phyloP scores from a whole-genome alignment of 2,113 vertebrate species.

The Donacobius atricapilla region DNA sequence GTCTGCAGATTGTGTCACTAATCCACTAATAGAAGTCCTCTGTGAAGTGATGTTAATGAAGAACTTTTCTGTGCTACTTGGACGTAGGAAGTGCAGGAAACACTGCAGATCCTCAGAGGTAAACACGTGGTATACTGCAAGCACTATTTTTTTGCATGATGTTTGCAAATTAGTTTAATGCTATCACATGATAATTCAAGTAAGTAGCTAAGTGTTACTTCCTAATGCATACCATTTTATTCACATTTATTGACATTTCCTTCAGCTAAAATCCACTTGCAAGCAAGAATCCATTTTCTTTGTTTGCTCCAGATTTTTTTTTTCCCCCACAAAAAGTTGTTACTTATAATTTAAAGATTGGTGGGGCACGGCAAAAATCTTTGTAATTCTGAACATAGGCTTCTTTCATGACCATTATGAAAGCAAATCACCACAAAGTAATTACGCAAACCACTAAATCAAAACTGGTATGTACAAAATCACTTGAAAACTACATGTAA shows the following conservation, averaged over 20 bases:
- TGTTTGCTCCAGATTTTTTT: not conserved
- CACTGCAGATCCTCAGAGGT: not conserved
- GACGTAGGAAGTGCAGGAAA: not conserved
- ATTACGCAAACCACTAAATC: not conserved
- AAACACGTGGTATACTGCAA: not conserved
- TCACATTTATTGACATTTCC: not conserved
- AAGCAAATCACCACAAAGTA: not conserved
- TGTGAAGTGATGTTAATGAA: not conserved
- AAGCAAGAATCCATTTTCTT: constrained; percentile 14
- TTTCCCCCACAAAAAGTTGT: not conserved
- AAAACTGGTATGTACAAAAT: not conserved
- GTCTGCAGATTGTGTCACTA: not conserved
- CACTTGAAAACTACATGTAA: not conserved
- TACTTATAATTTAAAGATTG: not conserved
- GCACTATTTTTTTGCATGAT: not conserved
- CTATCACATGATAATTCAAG: not conserved
- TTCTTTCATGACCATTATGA: not conserved
- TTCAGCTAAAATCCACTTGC: not conserved
- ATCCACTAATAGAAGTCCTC: not conserved
- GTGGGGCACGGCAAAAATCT: not conserved
- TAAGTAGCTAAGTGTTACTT: not conserved
- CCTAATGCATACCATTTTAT: not conserved
- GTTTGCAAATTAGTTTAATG: not conserved
- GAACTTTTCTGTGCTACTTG: not conserved
- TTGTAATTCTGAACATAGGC: not conserved